Conservation (phyloP, 2,888 invertebrate species). For the Zele albiditarsus region DNA sequence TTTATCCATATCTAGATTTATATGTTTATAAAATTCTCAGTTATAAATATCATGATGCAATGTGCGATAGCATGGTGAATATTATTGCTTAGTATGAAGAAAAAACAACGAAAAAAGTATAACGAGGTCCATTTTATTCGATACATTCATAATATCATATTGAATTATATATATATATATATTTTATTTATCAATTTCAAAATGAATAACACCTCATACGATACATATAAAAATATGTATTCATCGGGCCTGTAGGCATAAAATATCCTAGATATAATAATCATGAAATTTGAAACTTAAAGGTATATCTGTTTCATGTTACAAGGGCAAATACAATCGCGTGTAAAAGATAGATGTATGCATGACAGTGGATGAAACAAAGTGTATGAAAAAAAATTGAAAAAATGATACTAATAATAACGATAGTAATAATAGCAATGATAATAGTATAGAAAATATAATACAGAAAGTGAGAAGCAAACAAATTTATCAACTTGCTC, state of each 20-base stretch:
- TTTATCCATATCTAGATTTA: background rate
- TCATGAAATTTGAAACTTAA: conserved; percentile 24
- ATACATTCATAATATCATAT: background rate
- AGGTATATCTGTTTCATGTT: conserved; percentile 28
- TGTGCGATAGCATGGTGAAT: background rate
- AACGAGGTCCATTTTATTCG: background rate
- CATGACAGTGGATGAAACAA: background rate
- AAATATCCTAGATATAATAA: conserved; percentile 13
- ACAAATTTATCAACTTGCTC: conserved; percentile 6
- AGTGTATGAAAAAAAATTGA: background rate
- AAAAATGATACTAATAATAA: background rate
- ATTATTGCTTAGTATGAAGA: background rate
- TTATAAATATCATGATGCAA: background rate
- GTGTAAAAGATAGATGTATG: background rate
- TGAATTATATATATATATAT: background rate
- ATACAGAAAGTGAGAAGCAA: background rate
- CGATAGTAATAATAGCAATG: too few species aligned
- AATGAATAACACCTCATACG: background rate
- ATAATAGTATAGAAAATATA: background rate
- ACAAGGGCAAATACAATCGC: conserved; percentile 20
- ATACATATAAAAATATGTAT: background rate
- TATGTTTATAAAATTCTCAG: background rate
- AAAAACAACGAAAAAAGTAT: background rate
- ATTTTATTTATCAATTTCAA: conserved; percentile 5
- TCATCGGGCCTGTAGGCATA: too few species aligned